Conservation (phyloP, 2,888 invertebrate genomes). For the Zygothrica quintamaculata region DNA sequence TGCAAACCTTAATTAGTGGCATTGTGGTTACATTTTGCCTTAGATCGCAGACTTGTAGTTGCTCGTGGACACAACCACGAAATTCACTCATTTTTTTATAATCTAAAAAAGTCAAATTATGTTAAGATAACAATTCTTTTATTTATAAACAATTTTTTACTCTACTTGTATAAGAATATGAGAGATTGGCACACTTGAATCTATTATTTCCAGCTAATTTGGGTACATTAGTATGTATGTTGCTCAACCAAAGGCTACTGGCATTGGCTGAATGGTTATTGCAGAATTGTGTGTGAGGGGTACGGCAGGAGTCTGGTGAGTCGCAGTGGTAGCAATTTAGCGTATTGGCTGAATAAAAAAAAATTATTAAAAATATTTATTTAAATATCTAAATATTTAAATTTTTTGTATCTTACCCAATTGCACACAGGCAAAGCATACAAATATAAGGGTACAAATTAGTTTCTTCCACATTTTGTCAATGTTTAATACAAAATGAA, state of each 20-base stretch:
- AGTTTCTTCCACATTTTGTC: too few relatives aligned
- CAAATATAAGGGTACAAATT: too few relatives aligned
- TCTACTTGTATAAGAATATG: neutral
- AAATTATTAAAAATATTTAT: too few relatives aligned
- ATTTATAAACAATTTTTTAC: neutral
- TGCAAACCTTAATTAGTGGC: neutral
- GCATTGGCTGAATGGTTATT: neutral
- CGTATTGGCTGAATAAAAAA: slow-evolving; percentile 5
- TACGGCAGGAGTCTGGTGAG: neutral
- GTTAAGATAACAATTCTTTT: neutral
- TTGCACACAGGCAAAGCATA: too few relatives aligned
- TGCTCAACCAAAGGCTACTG: neutral
- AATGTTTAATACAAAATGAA: too few relatives aligned
- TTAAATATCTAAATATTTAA: too few relatives aligned
- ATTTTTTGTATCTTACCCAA: too few relatives aligned
- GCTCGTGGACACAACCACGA: neutral
- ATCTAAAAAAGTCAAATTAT: neutral
- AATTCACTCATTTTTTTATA: neutral
- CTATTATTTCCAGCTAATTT: neutral
- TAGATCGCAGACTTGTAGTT: neutral
- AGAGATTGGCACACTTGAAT: neutral
- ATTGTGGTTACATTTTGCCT: neutral
- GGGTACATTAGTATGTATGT: neutral
- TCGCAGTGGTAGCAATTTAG: slow-evolving; percentile 9
- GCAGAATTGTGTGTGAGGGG: neutral